Conservation (phyloP, 2,113 vertebrate species). For the Rhinogobius similis region DNA sequence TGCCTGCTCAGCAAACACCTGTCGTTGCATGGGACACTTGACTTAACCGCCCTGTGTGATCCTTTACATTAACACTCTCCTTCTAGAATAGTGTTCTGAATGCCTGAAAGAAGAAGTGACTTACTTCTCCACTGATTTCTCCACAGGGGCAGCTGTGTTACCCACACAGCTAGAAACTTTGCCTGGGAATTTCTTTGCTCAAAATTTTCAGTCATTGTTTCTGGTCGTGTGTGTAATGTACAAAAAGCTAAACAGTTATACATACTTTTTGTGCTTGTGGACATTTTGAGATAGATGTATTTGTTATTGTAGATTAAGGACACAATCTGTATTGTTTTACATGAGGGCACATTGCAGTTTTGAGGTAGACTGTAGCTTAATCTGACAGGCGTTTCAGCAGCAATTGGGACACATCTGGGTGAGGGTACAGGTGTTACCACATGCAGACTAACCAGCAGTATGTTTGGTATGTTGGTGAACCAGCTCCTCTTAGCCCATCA, state of each 20-base stretch:
- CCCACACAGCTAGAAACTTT: slow-evolving; percentile 78
- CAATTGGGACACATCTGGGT: slow-evolving; percentile 42
- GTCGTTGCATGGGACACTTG: slow-evolving; percentile 5
- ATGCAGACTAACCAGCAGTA: slow-evolving; percentile 54
- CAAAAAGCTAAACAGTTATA: slow-evolving; percentile 1
- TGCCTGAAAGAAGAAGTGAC: neutral
- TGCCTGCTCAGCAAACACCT: slow-evolving; percentile 38
- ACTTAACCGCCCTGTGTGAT: neutral
- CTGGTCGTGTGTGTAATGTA: slow-evolving; percentile 79
- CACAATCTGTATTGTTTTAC: too few species aligned
- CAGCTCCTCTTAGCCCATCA: slow-evolving; percentile 50
- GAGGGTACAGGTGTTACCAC: slow-evolving; percentile 65
- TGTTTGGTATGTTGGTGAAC: slow-evolving; percentile 75
- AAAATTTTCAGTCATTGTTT: slow-evolving; percentile 85
- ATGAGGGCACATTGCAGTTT: neutral
- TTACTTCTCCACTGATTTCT: neutral
- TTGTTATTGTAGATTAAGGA: neutral
- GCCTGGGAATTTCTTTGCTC: slow-evolving; percentile 74
- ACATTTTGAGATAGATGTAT: neutral
- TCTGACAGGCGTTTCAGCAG: neutral
- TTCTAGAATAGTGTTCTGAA: neutral
- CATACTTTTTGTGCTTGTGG: neutral
- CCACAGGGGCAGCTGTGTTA: slow-evolving; percentile 49
- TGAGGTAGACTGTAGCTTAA: neutral
- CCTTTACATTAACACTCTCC: too few species aligned